phyloP scores from a whole-genome alignment of 2,113 vertebrate species.

The Oryzias woworae region DNA sequence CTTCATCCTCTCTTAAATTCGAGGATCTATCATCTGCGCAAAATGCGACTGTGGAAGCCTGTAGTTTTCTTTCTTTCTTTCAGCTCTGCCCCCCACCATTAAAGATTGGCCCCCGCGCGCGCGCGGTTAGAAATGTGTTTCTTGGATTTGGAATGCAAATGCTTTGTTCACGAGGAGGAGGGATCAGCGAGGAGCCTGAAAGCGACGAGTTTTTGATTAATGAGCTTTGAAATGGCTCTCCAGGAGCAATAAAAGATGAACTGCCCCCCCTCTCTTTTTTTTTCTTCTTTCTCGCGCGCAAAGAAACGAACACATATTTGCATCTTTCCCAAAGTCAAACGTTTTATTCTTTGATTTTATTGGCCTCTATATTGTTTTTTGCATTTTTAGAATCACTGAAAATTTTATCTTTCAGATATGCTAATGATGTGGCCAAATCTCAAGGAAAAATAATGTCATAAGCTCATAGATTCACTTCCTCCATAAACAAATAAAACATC shows the following conservation, averaged over 20 bases:
- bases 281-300: conserved; percentile 5
- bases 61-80: neutral
- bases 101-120: conserved; percentile 72
- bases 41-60: conserved; percentile 50
- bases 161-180: conserved; percentile 82
- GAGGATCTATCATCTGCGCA: conserved; percentile 50
- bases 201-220: conserved; percentile 90
- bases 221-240: conserved; percentile 89
- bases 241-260: conserved; percentile 83
- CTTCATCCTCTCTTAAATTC: conserved; percentile 45
- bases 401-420: conserved; percentile 15
- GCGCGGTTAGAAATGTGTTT: conserved; percentile 79
- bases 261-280: conserved; percentile 52
- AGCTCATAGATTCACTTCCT: conserved; percentile 45
- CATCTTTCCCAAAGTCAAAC: conserved; percentile 56
- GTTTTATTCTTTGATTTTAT: conserved; percentile 30
- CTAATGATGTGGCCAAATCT: conserved; percentile 43
- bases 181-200: conserved; percentile 84
- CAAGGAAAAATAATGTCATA: conserved; percentile 42
- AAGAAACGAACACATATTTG: conserved; percentile 30
- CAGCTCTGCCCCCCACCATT: conserved; percentile 39
- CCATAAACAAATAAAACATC: conserved; percentile 54
- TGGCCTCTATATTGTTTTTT: conserved; percentile 15
- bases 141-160: conserved; percentile 83
- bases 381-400: conserved; percentile 20